Base-by-base conservation (phyloP, 2,888 invertebrate species). In the Lochmaea crataegi region DNA sequence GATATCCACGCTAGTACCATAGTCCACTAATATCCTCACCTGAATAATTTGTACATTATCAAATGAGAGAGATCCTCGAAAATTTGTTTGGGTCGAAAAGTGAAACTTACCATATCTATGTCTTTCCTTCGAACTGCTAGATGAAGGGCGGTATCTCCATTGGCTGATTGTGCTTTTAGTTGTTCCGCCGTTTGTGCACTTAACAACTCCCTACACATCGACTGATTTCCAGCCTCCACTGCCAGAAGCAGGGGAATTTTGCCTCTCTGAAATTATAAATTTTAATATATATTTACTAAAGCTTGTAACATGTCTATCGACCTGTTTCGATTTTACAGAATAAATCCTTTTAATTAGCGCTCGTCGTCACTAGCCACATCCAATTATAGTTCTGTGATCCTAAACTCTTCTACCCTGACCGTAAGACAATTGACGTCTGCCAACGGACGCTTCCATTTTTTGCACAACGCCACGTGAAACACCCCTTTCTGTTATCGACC, bases 61-160 rank as follows among this genome's bases (percentile, higher is more conserved):
- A 58, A 38, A 60, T 14, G 57, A 48, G 14, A 58, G 7, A 32
- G 7, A 32, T 32, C 32, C 32, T 32, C 7, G 7, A 7, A 32
- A 32, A 32, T 5, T 26, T 26, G 12, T 16, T 56, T 6, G 14
- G 11, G 7, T 4, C 12, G 58, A 18, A 61, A 7, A 57, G n/a
- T 57, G 32, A 16, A 12, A 32, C 61, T 76, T 80, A 86, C 94
- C 94, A 98, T 94, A 84, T 98, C 98, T 79, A 96, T 93, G 87
- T 98, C 98, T 82, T 95, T 91, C 82, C 95, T 90, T 82, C 96
- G 90, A n/a, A 96, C 96, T 41, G 98, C 98, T 81, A 99, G 89
- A 89, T 99, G 99, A 64, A 99, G 90, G 22, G 97, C 96, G 16
- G 96, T 95, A 86, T 99, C 98, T 58, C 97, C 97, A 83, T 93